Evolutionary conservation across 2,113 vertebrate species (phyloP), one percentile per base, ranked within the genome.

Genomic region (Varanus komodoensis): DNA sequence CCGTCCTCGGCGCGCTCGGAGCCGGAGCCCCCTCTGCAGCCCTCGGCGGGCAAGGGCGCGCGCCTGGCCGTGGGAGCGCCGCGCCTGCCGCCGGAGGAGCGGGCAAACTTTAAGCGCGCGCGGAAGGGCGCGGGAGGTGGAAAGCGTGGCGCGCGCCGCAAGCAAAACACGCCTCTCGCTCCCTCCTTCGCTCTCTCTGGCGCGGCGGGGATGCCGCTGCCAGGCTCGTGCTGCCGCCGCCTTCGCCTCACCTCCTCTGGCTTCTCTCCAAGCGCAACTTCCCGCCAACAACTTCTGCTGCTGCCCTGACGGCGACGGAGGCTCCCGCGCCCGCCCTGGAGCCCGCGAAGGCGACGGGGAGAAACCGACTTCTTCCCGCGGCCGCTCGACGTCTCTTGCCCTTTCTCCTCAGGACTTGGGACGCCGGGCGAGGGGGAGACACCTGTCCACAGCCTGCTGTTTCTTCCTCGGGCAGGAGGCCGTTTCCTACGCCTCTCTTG

Each of bases 191-290:
- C 79, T 80, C 87, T 80, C 11, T 25, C 3, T n/a, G 73, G 75
- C 44, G 84, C 79, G 79, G 38, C 87, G 88, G 93, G 91, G 90
- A 92, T 91, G 88, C 88, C 88, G 82, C 82, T 78, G 88, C 73
- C 82, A 68, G 82, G 88, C 88, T 89, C 82, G 57, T 32, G 86
- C 83, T 44, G 68, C 87, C 14, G 69, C 48, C 0, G 50, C 44
- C 6, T 78, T 11, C 73, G 50, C 75, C 74, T 68, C 78, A 4
- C 34, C 79, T 44, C 84, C 82, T 54, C 15, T 85, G 84, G 84
- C 89, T 34, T 1, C 89, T 61, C 85, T 90, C 89, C 85, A 87
- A 87, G 67, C 85, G 78, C 79, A 89, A 89, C 89, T 89, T 89
- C 89, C 89, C 82, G 89, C 89, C 89, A 85, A 89, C 89, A 71